Conservation (phyloP, 35 echinoderm and acorn worm species). For the Heliocidaris tuberculata region DNA sequence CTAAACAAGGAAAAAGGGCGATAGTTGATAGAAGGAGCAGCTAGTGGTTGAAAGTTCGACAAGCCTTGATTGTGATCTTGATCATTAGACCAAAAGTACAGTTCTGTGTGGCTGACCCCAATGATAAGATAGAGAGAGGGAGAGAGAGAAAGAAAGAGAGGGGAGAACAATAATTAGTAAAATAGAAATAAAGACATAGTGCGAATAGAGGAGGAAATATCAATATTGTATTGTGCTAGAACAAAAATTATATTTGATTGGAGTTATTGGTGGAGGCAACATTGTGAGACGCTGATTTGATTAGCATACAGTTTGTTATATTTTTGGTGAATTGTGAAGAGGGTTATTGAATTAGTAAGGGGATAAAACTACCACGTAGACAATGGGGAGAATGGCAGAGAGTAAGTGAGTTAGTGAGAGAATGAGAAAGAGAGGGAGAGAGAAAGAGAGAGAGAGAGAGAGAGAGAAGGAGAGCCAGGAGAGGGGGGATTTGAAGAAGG, state of each 20-base stretch:
- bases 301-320: not conserved
- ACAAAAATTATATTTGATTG: constrained; percentile 15
- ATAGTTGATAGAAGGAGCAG: not conserved
- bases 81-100: constrained; percentile 1
- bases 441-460: not conserved
- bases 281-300: not conserved
- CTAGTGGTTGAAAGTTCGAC: not conserved
- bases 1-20: not conserved
- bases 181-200: not conserved
- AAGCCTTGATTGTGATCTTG: not conserved
- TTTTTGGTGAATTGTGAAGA: not conserved
- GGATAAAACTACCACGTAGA: not conserved
- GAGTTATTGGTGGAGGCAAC: not conserved
- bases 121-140: not conserved
- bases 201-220: not conserved
- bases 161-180: not conserved
- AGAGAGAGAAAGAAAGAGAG: not conserved
- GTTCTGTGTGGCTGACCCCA: not conserved
- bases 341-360: not conserved
- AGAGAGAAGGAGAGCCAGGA: not conserved
- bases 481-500: too few relatives aligned
- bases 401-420: not conserved
- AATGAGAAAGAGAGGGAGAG: not conserved
- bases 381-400: not conserved
- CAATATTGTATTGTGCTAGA: not conserved